Evolutionary conservation across 2,113 vertebrate species (phyloP).

Genomic region (Oceanites oceanicus): DNA sequence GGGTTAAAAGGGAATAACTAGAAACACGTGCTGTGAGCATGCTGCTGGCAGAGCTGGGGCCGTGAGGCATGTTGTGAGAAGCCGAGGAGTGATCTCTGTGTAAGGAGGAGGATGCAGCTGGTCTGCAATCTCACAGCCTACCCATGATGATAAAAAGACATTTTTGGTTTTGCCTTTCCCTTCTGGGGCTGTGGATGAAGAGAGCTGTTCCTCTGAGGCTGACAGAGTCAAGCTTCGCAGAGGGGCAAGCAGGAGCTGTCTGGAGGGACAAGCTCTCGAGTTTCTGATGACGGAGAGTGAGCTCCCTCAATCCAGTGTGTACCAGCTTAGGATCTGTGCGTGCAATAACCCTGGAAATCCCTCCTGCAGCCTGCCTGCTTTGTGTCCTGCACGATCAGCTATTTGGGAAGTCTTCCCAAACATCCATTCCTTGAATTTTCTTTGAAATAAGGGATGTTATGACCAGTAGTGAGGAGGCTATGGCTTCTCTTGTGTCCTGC

Average conservation of each 20-base stretch:
- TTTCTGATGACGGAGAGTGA: not conserved
- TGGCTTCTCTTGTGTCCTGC: not conserved
- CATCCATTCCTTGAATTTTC: not conserved
- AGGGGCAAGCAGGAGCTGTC: not conserved
- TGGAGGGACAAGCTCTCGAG: rapidly evolving
- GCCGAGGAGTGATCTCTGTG: not conserved
- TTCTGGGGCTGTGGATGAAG: not conserved
- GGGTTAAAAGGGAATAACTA: not conserved
- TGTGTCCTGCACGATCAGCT: not conserved
- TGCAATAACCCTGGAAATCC: not conserved
- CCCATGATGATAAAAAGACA: not conserved
- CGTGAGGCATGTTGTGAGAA: rapidly evolving
- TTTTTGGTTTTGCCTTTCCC: not conserved
- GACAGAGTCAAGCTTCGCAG: rapidly evolving
- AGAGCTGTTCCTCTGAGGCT: not conserved
- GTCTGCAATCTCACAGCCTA: not conserved
- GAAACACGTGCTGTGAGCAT: not conserved
- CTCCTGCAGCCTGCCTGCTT: not conserved
- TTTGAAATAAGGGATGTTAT: not conserved
- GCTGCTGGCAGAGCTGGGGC: not conserved
- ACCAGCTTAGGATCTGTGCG: not conserved
- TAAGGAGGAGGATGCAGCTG: rapidly evolving
- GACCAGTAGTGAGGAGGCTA: not conserved
- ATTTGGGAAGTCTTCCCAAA: not conserved
- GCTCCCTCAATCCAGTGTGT: not conserved